Conservation (phyloP, 2,797 vertebrate genomes). For the Sebastolobus altivelis region DNA sequence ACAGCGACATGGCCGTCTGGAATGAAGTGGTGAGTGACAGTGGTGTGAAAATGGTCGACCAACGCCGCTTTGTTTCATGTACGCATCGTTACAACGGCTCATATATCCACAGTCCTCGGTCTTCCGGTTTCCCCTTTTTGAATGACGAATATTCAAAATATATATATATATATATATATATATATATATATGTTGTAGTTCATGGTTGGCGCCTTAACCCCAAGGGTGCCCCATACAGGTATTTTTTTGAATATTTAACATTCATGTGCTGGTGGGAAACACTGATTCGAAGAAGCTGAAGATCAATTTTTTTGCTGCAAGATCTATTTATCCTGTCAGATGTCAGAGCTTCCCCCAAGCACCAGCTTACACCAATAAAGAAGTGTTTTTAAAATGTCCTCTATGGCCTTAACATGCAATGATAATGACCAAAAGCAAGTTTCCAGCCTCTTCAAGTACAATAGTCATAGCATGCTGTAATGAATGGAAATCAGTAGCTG, state of each 20-base stretch:
- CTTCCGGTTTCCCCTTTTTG: too few species aligned
- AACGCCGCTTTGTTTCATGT: too few species aligned
- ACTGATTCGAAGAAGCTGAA: too few species aligned
- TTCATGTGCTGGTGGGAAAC: too few species aligned
- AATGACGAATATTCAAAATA: too few species aligned
- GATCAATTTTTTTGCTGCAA: too few species aligned
- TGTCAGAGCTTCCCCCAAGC: background rate
- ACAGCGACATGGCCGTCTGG: too few species aligned
- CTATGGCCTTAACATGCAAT: background rate
- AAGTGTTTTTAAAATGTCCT: background rate
- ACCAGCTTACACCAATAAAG: background rate
- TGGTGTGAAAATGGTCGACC: too few species aligned
- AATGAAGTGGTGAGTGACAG: too few species aligned
- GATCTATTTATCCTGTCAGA: background rate
- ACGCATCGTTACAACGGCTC: too few species aligned
- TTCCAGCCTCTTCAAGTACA: background rate
- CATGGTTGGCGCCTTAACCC: background rate
- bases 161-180: too few species aligned
- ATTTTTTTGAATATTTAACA: background rate
- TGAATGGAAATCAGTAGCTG: background rate
- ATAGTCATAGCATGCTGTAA: background rate
- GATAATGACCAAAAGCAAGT: background rate
- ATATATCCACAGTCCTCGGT: too few species aligned
- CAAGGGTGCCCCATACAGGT: background rate
- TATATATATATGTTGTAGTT: background rate